These are phyloP conservation scores for Gerris lacustris DNA, from an alignment of 2,888 invertebrate species.

Conservation along the genomic window DNA sequence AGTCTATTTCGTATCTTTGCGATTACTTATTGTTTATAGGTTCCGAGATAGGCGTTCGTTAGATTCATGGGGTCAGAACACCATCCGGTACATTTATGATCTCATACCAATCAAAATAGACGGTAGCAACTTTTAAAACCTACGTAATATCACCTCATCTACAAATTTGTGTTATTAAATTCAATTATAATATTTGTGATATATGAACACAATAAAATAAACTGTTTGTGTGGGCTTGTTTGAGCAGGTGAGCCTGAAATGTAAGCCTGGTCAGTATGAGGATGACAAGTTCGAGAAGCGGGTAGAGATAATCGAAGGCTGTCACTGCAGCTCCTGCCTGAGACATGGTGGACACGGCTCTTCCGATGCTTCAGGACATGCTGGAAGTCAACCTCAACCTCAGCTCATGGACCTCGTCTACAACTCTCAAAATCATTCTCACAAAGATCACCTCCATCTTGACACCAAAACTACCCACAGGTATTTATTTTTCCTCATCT, in stretches of 20 bases:
- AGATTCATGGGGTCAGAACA: too few relatives aligned
- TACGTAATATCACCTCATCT: too few relatives aligned
- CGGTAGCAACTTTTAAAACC: too few relatives aligned
- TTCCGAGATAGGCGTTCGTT: too few relatives aligned
- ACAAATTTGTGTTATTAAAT: too few relatives aligned
- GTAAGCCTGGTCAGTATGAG: slow-evolving; percentile 42
- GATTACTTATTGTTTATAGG: too few relatives aligned
- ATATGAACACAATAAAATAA: too few relatives aligned
- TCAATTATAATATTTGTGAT: too few relatives aligned
- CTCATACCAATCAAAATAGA: too few relatives aligned
- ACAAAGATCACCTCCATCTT: slow-evolving; percentile 5
- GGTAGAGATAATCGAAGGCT: slow-evolving; percentile 53
- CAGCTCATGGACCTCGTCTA: slow-evolving; percentile 24
- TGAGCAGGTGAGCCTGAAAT: slow-evolving; percentile 46
- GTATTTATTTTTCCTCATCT: neutral
- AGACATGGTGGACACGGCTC: slow-evolving; percentile 36
- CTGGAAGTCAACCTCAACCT: slow-evolving; percentile 51
- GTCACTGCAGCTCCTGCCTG: slow-evolving; percentile 45
- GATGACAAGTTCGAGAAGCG: slow-evolving; percentile 45
- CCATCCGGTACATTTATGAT: too few relatives aligned
- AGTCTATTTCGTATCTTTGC: too few relatives aligned
- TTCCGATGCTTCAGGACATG: slow-evolving; percentile 49
- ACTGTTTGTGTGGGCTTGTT: neutral
- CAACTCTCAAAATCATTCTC: slow-evolving; percentile 12
- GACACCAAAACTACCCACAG: slow-evolving; percentile 1